phyloP scores from a whole-genome alignment of 2,113 vertebrate genomes.

The Peromyscus maniculatus region DNA sequence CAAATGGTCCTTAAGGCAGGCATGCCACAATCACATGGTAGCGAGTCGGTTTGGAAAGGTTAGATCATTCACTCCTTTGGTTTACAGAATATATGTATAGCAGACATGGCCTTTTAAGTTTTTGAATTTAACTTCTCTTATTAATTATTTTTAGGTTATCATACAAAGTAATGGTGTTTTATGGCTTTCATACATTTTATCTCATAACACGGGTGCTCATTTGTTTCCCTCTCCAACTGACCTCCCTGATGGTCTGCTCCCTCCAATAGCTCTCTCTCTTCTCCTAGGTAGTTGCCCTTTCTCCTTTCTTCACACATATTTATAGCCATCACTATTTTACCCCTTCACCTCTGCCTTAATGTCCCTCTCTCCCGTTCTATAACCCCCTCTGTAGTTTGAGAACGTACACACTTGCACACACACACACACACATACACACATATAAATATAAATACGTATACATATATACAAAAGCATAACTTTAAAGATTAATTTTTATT shows the following conservation, averaged over 20 bases:
- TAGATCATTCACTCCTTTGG: background rate
- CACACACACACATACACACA: background rate
- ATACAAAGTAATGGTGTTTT: background rate
- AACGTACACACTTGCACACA: background rate
- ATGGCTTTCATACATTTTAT: background rate
- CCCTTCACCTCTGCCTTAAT: background rate
- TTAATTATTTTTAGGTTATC: background rate
- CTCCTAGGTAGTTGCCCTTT: background rate
- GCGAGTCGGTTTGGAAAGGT: background rate
- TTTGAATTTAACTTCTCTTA: background rate
- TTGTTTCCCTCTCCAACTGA: background rate
- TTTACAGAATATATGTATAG: background rate
- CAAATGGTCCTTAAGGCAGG: background rate
- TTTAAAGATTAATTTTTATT: background rate
- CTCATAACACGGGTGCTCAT: background rate
- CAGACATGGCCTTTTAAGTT: background rate
- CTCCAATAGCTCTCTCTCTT: background rate
- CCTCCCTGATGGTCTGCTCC: background rate
- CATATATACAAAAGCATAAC: background rate
- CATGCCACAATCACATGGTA: background rate
- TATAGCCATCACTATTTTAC: background rate
- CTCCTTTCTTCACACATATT: background rate
- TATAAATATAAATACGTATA: background rate
- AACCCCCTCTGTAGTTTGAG: background rate
- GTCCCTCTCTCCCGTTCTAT: background rate